Base-by-base conservation (phyloP, 2,888 invertebrate species). In the Cancer borealis region DNA sequence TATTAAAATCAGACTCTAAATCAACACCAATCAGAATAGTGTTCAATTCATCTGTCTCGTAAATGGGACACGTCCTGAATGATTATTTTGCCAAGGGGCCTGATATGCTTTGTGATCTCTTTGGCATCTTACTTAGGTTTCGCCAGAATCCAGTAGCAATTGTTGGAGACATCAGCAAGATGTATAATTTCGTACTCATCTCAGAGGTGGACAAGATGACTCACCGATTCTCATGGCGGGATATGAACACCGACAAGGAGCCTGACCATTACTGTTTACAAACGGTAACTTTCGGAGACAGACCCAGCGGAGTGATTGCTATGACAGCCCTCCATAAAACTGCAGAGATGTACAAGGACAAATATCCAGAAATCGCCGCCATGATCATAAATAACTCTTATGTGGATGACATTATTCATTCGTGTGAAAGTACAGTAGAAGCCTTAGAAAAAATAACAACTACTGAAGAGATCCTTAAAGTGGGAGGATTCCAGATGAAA, bases 71-170 rank as follows among this genome's bases (percentile, higher is more conserved):
- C 39, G 39, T 39, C 8, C 46, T 92, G 1, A 94, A 94, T 84
- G 92, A 89, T 46, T 92, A 79, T 45, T 89, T 89, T 92, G 39
- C 90, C 2, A 94, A 94, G 45, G 92, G 92, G 4, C 90, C 94
- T 0, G 79, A 94, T 39, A 47, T 94, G 17, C 21, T 94, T 6
- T 66, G 89, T 47, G 47, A 39, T 54, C 26, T 92, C 1, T 30
- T 92, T 1, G 92, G 90, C 39, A 84, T 92, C 0, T 88, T 94
- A 17, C 45, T 94, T 6, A 89, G 94, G 46, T 92, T 94, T 3
- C 79, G 94, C 10, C 88, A 94, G 47, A 39, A 73, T 1, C 10
- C n/a, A 17, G 84, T 94, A 84, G 92, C 92, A 45, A 60, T 93
- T n/a, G 66, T 14, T 26, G 92, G 92, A 17, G 94, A 94, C 14